Evolutionary conservation across 1,140 invertebrate species (phyloP).

Genomic region (Kradibia gibbosae): DNA sequence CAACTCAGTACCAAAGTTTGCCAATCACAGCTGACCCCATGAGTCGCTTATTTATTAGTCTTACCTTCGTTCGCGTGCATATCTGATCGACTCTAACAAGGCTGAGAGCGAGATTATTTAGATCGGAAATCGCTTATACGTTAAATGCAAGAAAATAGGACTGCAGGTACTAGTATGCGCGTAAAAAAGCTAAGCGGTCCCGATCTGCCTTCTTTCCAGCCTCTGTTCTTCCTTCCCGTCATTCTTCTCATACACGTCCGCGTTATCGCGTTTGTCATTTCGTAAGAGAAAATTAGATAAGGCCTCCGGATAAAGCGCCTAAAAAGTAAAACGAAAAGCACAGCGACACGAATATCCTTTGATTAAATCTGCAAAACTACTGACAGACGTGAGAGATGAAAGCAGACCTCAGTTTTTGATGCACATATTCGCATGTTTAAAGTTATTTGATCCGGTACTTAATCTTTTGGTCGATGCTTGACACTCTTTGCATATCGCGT

Average conservation of each 20-base stretch:
- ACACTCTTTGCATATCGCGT: neutral
- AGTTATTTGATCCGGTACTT: neutral
- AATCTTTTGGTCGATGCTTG: neutral
- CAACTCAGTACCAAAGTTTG: neutral
- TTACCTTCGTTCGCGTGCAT: neutral
- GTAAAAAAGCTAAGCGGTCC: neutral
- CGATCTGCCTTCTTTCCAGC: neutral
- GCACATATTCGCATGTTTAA: neutral
- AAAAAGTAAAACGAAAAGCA: neutral
- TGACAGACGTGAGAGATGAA: neutral
- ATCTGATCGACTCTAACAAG: slow-evolving; percentile 18
- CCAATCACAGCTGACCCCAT: slow-evolving; percentile 1
- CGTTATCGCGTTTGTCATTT: neutral
- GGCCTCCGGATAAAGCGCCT: neutral
- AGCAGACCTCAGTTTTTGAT: neutral
- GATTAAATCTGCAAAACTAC: neutral
- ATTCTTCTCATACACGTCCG: neutral
- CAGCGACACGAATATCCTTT: neutral
- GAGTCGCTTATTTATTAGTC: neutral
- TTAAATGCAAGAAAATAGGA: neutral
- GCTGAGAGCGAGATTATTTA: neutral
- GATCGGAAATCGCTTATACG: neutral
- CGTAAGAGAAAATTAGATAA: slow-evolving; percentile 11
- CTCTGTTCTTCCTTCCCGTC: neutral
- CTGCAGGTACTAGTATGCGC: neutral